These are phyloP conservation scores for Atrichornis clamosus DNA, from an alignment of 2,113 vertebrate species.

Conservation along the genomic window DNA sequence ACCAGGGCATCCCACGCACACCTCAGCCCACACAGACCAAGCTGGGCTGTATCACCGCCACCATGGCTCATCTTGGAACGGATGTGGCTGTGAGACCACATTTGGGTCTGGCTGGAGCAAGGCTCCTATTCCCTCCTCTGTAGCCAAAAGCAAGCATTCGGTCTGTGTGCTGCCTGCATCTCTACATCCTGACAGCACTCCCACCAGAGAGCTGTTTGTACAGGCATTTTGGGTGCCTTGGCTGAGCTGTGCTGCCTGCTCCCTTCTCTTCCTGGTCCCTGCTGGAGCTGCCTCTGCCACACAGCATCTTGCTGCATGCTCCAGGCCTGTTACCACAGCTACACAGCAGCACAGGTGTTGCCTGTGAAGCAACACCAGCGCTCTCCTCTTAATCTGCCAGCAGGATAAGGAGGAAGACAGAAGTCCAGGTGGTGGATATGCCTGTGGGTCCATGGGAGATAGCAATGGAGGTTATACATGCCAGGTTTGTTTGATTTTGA, in stretches of 20 bases:
- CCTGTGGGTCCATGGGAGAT: rapidly evolving
- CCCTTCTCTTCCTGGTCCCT: not conserved
- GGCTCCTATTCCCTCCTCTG: not conserved
- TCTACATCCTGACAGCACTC: not conserved
- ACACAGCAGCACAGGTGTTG: rapidly evolving
- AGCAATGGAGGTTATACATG: not conserved
- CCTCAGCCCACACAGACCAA: not conserved
- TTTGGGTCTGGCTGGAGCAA: not conserved
- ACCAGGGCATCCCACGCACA: rapidly evolving
- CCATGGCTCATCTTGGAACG: not conserved
- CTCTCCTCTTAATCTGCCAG: not conserved
- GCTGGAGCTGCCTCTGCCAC: not conserved
- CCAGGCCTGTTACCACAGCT: not conserved
- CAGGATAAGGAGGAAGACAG: not conserved
- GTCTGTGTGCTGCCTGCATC: not conserved
- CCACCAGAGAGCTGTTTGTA: not conserved
- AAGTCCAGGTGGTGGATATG: not conserved
- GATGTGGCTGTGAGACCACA: rapidly evolving
- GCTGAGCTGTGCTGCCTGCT: not conserved
- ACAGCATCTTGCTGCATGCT: not conserved
- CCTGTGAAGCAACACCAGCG: not conserved
- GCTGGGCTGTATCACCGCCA: not conserved
- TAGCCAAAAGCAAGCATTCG: not conserved
- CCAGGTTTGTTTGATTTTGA: not conserved
- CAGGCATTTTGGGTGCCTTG: not conserved